A percentile compares a stretch with the other conserved stretches of the same genome.
These are phyloP conservation scores for Clupea harengus DNA, from an alignment of 2,113 vertebrate species.

Conservation along the genomic window DNA sequence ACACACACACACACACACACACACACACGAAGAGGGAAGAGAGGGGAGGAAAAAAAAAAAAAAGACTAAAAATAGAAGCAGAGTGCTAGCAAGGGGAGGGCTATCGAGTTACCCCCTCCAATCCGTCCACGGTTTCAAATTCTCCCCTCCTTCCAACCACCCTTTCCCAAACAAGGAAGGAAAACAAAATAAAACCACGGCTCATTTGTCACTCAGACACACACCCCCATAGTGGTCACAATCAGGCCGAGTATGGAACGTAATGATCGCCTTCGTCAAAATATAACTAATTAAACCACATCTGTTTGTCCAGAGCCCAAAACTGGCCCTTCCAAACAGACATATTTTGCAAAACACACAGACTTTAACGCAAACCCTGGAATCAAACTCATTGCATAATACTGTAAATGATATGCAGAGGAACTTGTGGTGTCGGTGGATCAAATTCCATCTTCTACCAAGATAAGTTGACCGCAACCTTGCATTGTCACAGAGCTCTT, in stretches of 20 bases:
- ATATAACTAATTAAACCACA: neutral
- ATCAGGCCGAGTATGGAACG: neutral
- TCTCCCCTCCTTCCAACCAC: neutral
- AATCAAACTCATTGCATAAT: neutral
- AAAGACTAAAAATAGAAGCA: neutral
- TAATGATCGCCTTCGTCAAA: neutral
- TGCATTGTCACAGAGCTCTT: neutral
- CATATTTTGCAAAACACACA: neutral
- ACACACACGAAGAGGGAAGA: neutral
- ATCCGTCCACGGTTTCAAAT: slow-evolving; percentile 15
- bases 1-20: neutral
- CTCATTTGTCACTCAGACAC: neutral
- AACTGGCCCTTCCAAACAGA: neutral
- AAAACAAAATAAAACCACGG: slow-evolving; percentile 2
- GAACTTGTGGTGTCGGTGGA: neutral
- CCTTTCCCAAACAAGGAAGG: slow-evolving; percentile 10
- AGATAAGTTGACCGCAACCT: neutral
- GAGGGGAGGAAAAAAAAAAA: neutral
- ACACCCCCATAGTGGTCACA: neutral
- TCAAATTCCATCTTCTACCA: neutral
- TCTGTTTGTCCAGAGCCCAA: neutral
- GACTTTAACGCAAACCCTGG: neutral
- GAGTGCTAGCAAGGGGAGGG: neutral
- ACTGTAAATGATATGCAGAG: neutral
- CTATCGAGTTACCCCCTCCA: slow-evolving; percentile 15